Conservation (phyloP, 1,140 invertebrate genomes). For the Neodiprion lecontei region DNA sequence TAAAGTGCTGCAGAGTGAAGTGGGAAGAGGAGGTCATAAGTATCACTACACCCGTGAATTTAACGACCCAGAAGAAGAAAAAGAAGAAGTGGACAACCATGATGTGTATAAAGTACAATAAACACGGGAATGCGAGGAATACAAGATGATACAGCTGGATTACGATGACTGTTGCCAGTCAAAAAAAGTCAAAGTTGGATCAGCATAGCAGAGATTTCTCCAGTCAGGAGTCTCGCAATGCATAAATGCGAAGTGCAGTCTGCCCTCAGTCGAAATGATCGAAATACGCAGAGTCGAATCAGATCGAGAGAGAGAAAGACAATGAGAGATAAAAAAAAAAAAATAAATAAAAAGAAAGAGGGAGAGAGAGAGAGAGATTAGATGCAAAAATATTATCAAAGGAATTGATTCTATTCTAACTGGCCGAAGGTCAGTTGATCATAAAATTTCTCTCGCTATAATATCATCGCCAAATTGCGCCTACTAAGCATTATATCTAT, state of each 20-base stretch:
- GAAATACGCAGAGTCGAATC: neutral
- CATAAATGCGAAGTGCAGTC: too few relatives aligned
- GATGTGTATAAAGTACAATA: neutral
- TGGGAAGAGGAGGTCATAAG: neutral
- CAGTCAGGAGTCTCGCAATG: too few relatives aligned
- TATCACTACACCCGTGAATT: neutral
- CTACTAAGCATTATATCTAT: neutral
- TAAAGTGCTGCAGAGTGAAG: neutral
- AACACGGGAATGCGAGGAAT: neutral
- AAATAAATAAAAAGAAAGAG: neutral
- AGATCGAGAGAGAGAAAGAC: neutral
- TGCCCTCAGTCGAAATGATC: too few relatives aligned
- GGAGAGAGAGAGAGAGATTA: neutral
- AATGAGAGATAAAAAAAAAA: neutral
- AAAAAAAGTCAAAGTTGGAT: neutral
- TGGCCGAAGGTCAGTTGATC: conserved; percentile 2
- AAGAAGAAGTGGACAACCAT: neutral
- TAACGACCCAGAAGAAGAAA: neutral
- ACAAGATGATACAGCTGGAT: neutral
- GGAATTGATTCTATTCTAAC: conserved; percentile 1
- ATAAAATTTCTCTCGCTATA: neutral
- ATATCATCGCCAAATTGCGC: neutral
- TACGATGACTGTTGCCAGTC: neutral
- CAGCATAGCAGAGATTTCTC: too few relatives aligned
- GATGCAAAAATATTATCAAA: too few relatives aligned